These are phyloP conservation scores for Coreius guichenoti DNA, from an alignment of 2,797 vertebrate species.

Conservation along the genomic window DNA sequence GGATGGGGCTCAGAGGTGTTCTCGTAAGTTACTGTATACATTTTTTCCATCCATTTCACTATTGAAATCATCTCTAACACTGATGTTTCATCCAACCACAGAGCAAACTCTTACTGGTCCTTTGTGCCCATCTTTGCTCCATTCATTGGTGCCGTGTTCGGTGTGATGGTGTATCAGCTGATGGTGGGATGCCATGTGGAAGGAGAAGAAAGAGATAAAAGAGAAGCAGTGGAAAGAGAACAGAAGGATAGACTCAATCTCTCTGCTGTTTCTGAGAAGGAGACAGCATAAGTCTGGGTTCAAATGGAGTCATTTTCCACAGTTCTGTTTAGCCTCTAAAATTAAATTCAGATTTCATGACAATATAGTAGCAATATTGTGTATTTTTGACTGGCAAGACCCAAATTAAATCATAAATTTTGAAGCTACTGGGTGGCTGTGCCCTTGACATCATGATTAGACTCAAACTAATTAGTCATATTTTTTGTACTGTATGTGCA, in stretches of 20 bases:
- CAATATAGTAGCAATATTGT: not conserved
- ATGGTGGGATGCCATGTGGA: slow-evolving; percentile 85
- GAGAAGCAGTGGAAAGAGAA: slow-evolving; percentile 72
- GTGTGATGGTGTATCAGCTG: slow-evolving; percentile 85
- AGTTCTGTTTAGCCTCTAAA: not conserved
- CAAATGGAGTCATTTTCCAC: not conserved
- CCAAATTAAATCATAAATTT: not conserved
- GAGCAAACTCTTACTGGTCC: slow-evolving; percentile 82
- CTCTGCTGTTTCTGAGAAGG: slow-evolving; percentile 77
- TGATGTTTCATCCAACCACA: slow-evolving; percentile 62
- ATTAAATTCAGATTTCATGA: slow-evolving; percentile 10
- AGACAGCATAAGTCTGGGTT: slow-evolving; percentile 71
- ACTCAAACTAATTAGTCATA: slow-evolving; percentile 11
- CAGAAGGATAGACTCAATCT: slow-evolving; percentile 83
- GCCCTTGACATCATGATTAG: slow-evolving; percentile 11
- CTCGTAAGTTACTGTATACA: slow-evolving; percentile 74
- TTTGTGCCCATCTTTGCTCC: slow-evolving; percentile 85
- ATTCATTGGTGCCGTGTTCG: slow-evolving; percentile 81
- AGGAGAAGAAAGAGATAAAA: slow-evolving; percentile 71
- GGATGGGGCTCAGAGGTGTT: slow-evolving; percentile 89
- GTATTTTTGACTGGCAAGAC: not conserved
- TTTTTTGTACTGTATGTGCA: not conserved
- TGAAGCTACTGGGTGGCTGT: not conserved
- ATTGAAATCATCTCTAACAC: not conserved
- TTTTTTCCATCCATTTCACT: slow-evolving; percentile 10